These are phyloP conservation scores for Cyphomyrus discorhynchus DNA, from an alignment of 2,113 vertebrate species.

Conservation along the genomic window DNA sequence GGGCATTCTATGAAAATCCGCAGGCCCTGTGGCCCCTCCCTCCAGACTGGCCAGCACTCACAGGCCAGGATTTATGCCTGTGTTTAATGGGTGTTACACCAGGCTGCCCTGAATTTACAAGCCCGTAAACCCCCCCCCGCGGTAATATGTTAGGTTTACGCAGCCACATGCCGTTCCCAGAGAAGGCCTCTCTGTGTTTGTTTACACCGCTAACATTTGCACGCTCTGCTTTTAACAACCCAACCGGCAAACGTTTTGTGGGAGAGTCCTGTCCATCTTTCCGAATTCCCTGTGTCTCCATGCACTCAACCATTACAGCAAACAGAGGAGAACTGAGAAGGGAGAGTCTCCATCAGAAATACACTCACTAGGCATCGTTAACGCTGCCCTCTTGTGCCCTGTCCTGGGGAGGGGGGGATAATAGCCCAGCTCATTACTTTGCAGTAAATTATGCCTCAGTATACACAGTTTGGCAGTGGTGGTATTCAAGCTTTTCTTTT, in stretches of 20 bases:
- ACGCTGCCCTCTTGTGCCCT: background rate
- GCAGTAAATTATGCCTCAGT: background rate
- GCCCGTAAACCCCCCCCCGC: background rate
- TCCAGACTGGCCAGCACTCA: conserved; percentile 39
- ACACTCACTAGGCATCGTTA: background rate
- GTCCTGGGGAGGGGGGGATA: background rate
- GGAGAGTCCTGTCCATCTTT: background rate
- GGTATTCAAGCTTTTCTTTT: background rate
- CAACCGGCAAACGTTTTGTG: background rate
- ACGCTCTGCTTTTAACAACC: background rate
- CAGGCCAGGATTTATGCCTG: conserved; percentile 44
- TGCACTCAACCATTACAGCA: background rate
- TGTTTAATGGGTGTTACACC: background rate
- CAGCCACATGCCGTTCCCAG: background rate
- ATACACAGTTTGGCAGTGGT: background rate
- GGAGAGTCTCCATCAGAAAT: background rate
- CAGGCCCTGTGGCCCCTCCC: background rate
- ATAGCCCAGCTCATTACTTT: background rate
- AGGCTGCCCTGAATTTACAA: background rate
- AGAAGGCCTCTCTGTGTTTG: background rate
- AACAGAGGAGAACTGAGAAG: background rate
- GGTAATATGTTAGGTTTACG: background rate
- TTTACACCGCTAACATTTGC: background rate
- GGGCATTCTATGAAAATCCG: background rate
- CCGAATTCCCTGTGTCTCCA: background rate